These are phyloP conservation scores for Celastrina argiolus DNA, from an alignment of 2,888 invertebrate genomes.

Conservation along the genomic window DNA sequence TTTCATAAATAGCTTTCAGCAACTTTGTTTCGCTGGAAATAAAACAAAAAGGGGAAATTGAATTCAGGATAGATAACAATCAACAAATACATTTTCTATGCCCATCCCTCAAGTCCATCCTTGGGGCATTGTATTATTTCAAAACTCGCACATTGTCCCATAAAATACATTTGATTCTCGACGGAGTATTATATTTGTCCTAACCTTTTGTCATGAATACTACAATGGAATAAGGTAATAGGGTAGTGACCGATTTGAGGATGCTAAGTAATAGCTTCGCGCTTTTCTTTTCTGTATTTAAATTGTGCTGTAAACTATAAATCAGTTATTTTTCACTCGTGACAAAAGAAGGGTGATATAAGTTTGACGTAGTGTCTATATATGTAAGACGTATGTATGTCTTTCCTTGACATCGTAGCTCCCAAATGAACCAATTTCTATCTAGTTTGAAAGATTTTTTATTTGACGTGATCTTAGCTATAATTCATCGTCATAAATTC, in stretches of 20 bases:
- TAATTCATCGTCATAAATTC: no score
- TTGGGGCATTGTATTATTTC: constrained; percentile 20
- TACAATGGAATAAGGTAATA: constrained; percentile 13
- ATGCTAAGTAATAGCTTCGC: neutral
- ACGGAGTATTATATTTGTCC: constrained; percentile 19
- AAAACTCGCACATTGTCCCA: constrained; percentile 12
- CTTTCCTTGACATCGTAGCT: no score
- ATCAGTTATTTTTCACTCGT: no score
- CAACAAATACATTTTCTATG: constrained; percentile 18
- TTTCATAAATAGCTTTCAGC: neutral
- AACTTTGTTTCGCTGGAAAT: neutral
- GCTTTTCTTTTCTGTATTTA: neutral
- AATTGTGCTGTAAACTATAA: neutral
- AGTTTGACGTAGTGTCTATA: no score
- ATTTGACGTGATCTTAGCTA: no score
- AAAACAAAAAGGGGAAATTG: constrained; percentile 14
- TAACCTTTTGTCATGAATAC: constrained; percentile 21
- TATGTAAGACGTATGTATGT: no score
- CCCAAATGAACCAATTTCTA: no score
- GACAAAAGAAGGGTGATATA: no score
- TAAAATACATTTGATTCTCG: constrained; percentile 19
- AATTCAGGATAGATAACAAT: constrained; percentile 9
- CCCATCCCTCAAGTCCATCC: constrained; percentile 21
- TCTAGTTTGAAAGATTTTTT: no score
- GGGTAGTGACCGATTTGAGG: constrained; percentile 12